Evolutionary conservation across 2,113 vertebrate species (phyloP), one percentile per base, ranked within the genome.

Genomic region (Gopherus flavomarginatus): DNA sequence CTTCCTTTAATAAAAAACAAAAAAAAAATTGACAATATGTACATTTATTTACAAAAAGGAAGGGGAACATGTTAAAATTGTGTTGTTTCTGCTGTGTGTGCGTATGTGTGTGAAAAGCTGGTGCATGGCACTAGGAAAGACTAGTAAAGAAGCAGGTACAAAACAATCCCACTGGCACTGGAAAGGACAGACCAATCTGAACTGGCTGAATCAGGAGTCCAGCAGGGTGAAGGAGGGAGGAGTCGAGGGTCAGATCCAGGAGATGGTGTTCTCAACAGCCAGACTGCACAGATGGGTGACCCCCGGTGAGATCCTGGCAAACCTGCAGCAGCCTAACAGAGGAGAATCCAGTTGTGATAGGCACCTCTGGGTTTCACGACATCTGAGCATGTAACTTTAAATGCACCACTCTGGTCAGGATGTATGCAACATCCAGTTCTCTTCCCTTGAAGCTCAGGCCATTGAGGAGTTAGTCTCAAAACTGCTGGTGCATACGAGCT

Each of bases 61-160:
- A 92, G 72, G 87, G 90, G 75, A 97, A 97, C 96, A 97, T 96
- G 98, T 98, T 98, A 98, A 98, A 98, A 98, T 92, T 1, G 89
- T 97, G 96, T 92, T 96, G 97, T 86, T 96, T 94, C 78, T 94
- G 93, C 56, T 83, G 93, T 94, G 94, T 97, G 93, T 94, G 94
- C 94, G 95, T 87, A 95, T 90, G 96, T 94, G 86, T 95, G 93
- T 97, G 96, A 95, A 95, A 97, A 98, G 98, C 98, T 98, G 98
- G 98, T 98, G 97, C 97, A 97, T 98, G 98, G 98, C 98, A 98
- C 98, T 98, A 97, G 96, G 98, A 97, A 84, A 98, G 98, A 98
- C 98, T 98, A 98, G 97, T 98, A 98, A 98, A 98, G 97, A 98
- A 98, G 98, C 98, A 98, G 98, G 97, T 98, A 98, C 97, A 97